Evolutionary conservation across 2,113 vertebrate species (phyloP), one percentile per base, ranked within the genome.

Genomic region (Tretioscincus oriximinensis): DNA sequence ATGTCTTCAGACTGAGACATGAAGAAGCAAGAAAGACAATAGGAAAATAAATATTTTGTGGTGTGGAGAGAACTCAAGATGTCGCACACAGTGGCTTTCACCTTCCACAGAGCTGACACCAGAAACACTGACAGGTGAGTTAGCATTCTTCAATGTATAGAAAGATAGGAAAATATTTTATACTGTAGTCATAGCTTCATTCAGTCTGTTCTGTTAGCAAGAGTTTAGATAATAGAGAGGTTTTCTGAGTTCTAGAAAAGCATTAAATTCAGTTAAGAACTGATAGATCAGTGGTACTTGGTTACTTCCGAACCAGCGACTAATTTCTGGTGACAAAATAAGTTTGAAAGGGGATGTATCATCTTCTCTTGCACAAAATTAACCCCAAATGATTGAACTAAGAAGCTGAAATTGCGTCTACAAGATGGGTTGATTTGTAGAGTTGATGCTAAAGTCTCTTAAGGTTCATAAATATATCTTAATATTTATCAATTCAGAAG

Each of bases 81-180:
- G 92, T 76, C 82, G 16, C 76, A 21, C 54, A 79, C 8, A 0
- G 68, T 74, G 5, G 26, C 81, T 61, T 9, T 87, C 80, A 47
- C 66, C 70, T 78, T 92, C 4, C 5, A 0, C 0, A 28, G 80
- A 58, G 2, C 71, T 0, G 90, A 89, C 77, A 83, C 68, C 31
- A 0, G 77, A 1, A 74, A 83, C 4, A 76, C 41, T 49, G 12
- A 80, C 63, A 81, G 73, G 92, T 93, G 80, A 87, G 90, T 58
- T 80, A 28, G 41, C 12, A 60, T 31, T 61, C 45, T 69, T 76
- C 68, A 31, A 75, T 58, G 47, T 68, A 61, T 47, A 7, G 28
- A 60, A 26, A 70, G 35, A 10, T 31, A 11, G 60, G 45, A 20
- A 73, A 49, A 72, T 35, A 31, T 22, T 47, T 28, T 20, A 6